A percentile compares a stretch with the other conserved stretches of the same genome.
These are phyloP conservation scores for Okapia johnstoni DNA, from an alignment of 2,113 vertebrate genomes.

Conservation along the genomic window DNA sequence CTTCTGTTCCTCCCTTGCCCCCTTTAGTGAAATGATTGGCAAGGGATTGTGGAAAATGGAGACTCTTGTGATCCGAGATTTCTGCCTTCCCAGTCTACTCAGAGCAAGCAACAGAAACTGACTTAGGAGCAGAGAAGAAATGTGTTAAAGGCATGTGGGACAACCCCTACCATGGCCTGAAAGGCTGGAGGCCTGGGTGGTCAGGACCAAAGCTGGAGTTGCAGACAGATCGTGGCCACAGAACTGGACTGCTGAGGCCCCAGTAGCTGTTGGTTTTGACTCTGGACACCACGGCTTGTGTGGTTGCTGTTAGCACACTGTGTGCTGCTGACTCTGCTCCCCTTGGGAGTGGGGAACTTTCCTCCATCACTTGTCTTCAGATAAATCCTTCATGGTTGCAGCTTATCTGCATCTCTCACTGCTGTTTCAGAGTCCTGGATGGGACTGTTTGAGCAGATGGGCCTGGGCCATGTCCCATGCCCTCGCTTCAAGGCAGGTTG, in stretches of 20 bases:
- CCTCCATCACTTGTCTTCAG: not conserved
- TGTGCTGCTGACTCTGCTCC: not conserved
- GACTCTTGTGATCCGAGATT: not conserved
- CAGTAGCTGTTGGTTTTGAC: fast-evolving
- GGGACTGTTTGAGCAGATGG: not conserved
- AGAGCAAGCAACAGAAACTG: not conserved
- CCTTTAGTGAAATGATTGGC: not conserved
- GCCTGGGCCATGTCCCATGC: not conserved
- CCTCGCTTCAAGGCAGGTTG: not conserved
- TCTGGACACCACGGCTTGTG: not conserved
- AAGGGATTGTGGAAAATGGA: not conserved
- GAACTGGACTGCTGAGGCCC: not conserved
- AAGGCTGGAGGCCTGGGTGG: not conserved
- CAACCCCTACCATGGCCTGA: too few species aligned
- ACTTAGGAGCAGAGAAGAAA: not conserved
- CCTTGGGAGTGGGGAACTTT: not conserved
- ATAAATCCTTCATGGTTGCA: not conserved
- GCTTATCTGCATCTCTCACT: not conserved
- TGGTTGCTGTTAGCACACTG: not conserved
- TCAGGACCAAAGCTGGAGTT: not conserved
- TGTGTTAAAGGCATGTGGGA: not conserved
- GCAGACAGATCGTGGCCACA: not conserved
- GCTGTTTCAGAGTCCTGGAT: not conserved
- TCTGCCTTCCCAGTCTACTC: not conserved
- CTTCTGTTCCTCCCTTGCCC: not conserved